A percentile compares a stretch with the other conserved stretches of the same genome.
These are phyloP conservation scores for Pissodes strobi DNA, from an alignment of 1,140 invertebrate species.

Conservation along the genomic window DNA sequence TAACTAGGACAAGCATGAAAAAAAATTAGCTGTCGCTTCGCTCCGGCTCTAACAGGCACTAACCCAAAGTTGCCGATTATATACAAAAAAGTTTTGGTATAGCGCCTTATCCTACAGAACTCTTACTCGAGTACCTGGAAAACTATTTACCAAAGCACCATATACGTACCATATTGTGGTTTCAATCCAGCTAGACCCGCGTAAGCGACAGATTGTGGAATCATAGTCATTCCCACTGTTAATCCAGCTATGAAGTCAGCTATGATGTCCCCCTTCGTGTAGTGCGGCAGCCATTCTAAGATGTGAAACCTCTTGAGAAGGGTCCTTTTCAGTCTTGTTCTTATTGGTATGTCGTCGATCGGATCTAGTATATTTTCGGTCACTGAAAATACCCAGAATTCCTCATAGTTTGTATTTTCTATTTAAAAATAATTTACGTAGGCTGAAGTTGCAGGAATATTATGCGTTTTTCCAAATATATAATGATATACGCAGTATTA, in stretches of 20 bases:
- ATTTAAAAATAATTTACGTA: not conserved
- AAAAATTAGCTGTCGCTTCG: too few species aligned
- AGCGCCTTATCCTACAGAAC: too few species aligned
- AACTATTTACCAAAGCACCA: too few species aligned
- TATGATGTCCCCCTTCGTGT: constrained; percentile 64
- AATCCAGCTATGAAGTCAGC: constrained; percentile 85
- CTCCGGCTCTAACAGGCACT: too few species aligned
- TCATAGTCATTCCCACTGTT: constrained; percentile 79
- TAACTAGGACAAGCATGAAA: too few species aligned
- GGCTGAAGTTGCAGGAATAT: not conserved
- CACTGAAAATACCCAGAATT: constrained; percentile 15
- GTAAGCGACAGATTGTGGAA: constrained; percentile 80
- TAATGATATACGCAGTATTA: not conserved
- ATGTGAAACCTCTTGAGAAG: constrained; percentile 51
- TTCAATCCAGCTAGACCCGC: constrained; percentile 73
- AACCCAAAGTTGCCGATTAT: too few species aligned
- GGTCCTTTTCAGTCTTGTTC: constrained; percentile 23
- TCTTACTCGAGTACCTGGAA: too few species aligned
- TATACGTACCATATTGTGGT: constrained; percentile 72
- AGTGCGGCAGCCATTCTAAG: constrained; percentile 66
- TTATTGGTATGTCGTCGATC: not conserved
- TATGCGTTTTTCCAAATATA: not conserved
- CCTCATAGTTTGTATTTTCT: too few species aligned
- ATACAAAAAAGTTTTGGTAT: too few species aligned
- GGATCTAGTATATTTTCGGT: constrained; percentile 2